Evolutionary conservation across 2,888 invertebrate species (phyloP).

Genomic region (Ariolimax columbianus): DNA sequence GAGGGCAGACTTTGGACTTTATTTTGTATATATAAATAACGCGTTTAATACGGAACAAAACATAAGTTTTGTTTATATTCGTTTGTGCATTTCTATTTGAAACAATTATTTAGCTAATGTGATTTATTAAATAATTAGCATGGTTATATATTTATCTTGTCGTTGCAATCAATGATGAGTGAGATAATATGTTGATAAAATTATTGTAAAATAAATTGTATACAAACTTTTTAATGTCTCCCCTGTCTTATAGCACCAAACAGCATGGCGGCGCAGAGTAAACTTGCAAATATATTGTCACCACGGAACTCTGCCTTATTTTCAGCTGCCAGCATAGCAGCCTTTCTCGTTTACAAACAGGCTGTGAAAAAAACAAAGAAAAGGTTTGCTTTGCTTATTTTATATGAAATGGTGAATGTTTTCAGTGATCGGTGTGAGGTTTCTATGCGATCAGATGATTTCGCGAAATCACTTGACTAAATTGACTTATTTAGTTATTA

Average conservation of each 20-base stretch:
- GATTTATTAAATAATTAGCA: not conserved
- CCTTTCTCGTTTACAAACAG: constrained; percentile 65
- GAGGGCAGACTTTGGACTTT: not conserved
- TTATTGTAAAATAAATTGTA: not conserved
- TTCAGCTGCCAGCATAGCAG: constrained; percentile 66
- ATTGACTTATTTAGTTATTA: too few relatives aligned
- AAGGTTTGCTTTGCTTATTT: constrained; percentile 10
- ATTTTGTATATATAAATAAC: not conserved
- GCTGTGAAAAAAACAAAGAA: constrained; percentile 33
- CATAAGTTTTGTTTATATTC: not conserved
- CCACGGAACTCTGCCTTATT: constrained; percentile 72
- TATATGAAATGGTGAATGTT: not conserved
- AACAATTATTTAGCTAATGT: not conserved
- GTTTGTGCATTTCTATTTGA: not conserved
- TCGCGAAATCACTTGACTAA: too few relatives aligned
- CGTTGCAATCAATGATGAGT: not conserved
- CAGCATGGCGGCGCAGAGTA: constrained; percentile 72
- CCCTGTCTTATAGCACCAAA: not conserved
- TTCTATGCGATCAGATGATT: too few relatives aligned
- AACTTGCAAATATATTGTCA: constrained; percentile 60
- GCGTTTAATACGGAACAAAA: not conserved
- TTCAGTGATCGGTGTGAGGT: not conserved
- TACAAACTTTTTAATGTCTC: not conserved
- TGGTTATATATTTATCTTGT: not conserved
- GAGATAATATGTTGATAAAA: not conserved